Evolutionary conservation across 1,140 invertebrate species (phyloP).

Genomic region (Lysiphlebus fabarum): DNA sequence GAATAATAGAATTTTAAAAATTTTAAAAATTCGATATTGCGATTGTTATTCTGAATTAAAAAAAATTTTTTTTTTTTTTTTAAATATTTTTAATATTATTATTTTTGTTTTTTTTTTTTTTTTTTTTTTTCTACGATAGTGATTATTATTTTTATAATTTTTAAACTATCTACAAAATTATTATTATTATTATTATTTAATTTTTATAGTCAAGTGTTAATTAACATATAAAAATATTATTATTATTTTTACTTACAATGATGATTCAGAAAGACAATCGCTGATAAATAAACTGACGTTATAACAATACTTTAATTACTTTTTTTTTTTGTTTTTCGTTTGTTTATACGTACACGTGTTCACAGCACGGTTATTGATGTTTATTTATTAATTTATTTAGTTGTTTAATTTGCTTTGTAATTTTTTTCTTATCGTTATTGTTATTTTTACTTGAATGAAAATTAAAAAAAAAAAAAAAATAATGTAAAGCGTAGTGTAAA

Average conservation of each 20-base stretch:
- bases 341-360: slow-evolving; percentile 54
- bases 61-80: no score
- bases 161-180: no score
- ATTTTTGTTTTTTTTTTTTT: no score
- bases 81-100: no score
- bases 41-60: slow-evolving; percentile 39
- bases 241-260: no score
- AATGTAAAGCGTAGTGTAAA: no score
- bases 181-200: not conserved
- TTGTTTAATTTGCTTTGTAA: slow-evolving; percentile 21
- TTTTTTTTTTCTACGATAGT: no score
- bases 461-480: not conserved
- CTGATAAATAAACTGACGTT: slow-evolving; percentile 40
- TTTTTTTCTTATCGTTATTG: not conserved
- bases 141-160: no score
- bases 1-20: slow-evolving; percentile 55
- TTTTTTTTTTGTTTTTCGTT: slow-evolving; percentile 5
- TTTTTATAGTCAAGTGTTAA: not conserved
- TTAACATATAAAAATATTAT: not conserved
- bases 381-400: slow-evolving; percentile 20
- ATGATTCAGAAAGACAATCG: slow-evolving; percentile 41
- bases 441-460: not conserved
- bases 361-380: slow-evolving; percentile 38
- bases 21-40: slow-evolving; percentile 44
- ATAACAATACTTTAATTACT: slow-evolving; percentile 50